A percentile compares a stretch with the other conserved stretches of the same genome.
phyloP scores from a whole-genome alignment of 1,140 invertebrate genomes.

The Drosophila insularis region DNA sequence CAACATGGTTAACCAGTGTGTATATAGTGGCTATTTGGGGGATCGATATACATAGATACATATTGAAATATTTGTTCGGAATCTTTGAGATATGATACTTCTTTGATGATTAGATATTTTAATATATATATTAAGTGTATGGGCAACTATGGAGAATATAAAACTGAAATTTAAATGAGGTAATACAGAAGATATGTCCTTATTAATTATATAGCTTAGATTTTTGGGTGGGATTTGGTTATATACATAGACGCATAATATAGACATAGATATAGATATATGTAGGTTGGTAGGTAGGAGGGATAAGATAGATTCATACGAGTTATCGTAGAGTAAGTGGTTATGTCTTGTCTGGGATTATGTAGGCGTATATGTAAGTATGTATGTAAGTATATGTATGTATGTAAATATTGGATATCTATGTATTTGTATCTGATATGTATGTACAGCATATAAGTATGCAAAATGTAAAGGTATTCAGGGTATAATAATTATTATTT shows the following conservation, averaged over 20 bases:
- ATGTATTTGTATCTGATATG: not conserved
- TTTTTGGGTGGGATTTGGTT: not conserved
- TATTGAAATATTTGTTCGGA: not conserved
- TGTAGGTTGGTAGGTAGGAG: not conserved
- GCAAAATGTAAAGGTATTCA: conserved; percentile 26
- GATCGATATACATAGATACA: too few relatives aligned
- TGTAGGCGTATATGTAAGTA: conserved; percentile 2
- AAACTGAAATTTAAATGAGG: too few relatives aligned
- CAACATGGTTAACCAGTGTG: too few relatives aligned
- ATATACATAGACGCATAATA: conserved; percentile 4
- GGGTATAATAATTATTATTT: conserved; percentile 2
- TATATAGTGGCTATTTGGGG: too few relatives aligned
- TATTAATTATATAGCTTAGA: not conserved
- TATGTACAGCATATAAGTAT: conserved; percentile 8
- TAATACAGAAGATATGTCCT: not conserved
- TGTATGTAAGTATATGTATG: conserved; percentile 7
- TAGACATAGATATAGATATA: not conserved
- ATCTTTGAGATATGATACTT: not conserved
- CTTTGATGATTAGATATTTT: not conserved
- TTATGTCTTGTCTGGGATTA: not conserved
- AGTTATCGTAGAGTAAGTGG: not conserved
- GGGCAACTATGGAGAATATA: not conserved
- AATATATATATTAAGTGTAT: not conserved
- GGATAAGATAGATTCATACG: not conserved
- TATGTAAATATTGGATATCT: conserved; percentile 25